Percentiles rank a stretch among this genome's conserved stretches.
These are phyloP conservation scores for Syrrhaptes paradoxus DNA, from an alignment of 2,113 vertebrate species.

Conservation along the genomic window DNA sequence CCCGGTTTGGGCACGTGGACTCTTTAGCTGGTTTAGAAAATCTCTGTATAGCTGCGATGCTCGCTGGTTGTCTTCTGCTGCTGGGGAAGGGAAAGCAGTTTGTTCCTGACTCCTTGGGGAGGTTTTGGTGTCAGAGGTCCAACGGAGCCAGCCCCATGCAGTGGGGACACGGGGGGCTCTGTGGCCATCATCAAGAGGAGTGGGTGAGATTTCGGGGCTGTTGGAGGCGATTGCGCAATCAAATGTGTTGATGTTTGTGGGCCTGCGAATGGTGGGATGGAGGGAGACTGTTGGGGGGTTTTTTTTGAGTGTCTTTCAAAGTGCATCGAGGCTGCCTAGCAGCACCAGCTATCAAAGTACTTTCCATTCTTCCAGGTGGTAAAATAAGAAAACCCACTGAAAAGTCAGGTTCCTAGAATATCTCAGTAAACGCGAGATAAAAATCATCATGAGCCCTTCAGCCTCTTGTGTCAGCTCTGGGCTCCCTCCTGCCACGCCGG, in stretches of 20 bases:
- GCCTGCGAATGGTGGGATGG: not conserved
- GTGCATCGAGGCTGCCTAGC: not conserved
- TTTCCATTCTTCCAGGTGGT: slow-evolving; percentile 23
- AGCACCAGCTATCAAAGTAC: not conserved
- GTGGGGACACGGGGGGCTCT: not conserved
- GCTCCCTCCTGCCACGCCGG: not conserved
- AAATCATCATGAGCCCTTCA: not conserved
- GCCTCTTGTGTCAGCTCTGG: not conserved
- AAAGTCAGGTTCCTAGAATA: slow-evolving; percentile 6
- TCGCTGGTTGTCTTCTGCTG: not conserved
- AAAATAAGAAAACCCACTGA: not conserved
- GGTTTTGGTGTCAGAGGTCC: not conserved
- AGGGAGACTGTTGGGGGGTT: not conserved
- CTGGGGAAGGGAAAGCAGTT: not conserved
- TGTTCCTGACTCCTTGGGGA: not conserved
- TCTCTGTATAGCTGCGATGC: not conserved
- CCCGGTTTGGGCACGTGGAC: not conserved
- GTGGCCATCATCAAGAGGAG: not conserved
- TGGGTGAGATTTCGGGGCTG: not conserved
- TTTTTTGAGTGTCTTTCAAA: not conserved
- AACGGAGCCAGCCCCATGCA: fast-evolving
- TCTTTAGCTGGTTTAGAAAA: not conserved
- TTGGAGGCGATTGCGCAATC: not conserved
- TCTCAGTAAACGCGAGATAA: not conserved
- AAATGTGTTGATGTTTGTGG: fast-evolving